Evolutionary conservation across 2,888 invertebrate genomes (phyloP).

Genomic region (Chrysotoxum bicinctum): DNA sequence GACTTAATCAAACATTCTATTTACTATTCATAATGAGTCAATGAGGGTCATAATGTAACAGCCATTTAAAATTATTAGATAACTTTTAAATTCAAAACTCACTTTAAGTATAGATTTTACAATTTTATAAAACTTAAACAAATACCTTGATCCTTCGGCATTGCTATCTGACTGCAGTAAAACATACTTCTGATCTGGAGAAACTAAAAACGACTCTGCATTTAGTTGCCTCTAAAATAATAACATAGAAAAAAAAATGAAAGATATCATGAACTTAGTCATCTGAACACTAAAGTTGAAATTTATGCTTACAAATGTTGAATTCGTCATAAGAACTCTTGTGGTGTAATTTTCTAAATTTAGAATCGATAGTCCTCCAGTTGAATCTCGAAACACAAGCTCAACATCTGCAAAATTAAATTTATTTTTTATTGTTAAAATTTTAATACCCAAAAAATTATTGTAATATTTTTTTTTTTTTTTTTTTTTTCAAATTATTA

Average conservation of each 20-base stretch:
- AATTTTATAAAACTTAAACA: too few species aligned
- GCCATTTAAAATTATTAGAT: too few species aligned
- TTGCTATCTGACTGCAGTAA: constrained; percentile 87
- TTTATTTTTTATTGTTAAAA: not conserved
- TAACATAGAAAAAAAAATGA: constrained; percentile 12
- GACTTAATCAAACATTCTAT: too few species aligned
- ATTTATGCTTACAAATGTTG: constrained; percentile 87
- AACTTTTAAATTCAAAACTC: too few species aligned
- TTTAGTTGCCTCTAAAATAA: constrained; percentile 88
- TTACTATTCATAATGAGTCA: too few species aligned
- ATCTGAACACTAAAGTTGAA: not conserved
- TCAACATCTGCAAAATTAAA: constrained; percentile 85
- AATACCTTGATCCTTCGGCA: constrained; percentile 78
- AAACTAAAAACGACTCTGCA: constrained; percentile 89
- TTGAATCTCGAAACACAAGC: constrained; percentile 88
- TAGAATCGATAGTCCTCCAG: constrained; percentile 90
- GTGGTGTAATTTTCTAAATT: constrained; percentile 89
- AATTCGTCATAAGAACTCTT: constrained; percentile 89
- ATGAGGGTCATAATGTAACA: too few species aligned
- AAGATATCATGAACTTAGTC: not conserved
- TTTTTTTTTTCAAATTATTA: too few species aligned
- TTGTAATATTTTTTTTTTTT: too few species aligned
- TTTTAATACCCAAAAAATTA: too few species aligned
- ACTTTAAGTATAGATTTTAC: too few species aligned
- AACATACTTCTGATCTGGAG: constrained; percentile 90